Evolutionary conservation across 1,140 invertebrate species (phyloP), one percentile per base, ranked within the genome.

Genomic region (Hypothenemus hampei): DNA sequence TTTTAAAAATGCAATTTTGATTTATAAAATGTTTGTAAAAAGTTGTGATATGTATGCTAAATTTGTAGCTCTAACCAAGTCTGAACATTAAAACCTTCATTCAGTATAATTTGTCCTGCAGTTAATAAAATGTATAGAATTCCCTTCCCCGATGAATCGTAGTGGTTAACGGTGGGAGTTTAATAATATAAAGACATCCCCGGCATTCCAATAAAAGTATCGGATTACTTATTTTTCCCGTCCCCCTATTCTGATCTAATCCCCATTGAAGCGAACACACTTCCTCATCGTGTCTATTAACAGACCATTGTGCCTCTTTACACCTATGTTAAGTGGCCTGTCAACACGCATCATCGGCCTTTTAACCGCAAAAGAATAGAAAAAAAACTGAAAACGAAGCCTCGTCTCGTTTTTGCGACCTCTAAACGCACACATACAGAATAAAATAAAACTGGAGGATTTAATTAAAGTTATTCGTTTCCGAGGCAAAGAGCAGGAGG

Each of bases 391-490:
- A 49, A 37, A 56, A 56, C 56, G 47, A 49, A 59, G 49, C 31
- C 58, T 31, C 44, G 61, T 62, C 60, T 59, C 54, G 58, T 37
- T 48, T 39, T 1, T 47, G 23, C 26, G 44, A 19, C 26, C 47
- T 57, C 60, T 39, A 23, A 31, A 59, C 55, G 61, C 58, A n/a
- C n/a, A n/a, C n/a, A n/a, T n/a, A n/a, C n/a, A n/a, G n/a, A n/a
- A n/a, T n/a, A n/a, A n/a, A 66, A 69, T 71, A 71, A 71, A 71
- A 71, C 67, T 68, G 63, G 65, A 67, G 65, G 64, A 65, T 71
- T 71, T 71, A 71, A 71, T 71, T 71, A 71, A 71, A 71, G 65
- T 71, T 71, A 71, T 71, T 71, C 69, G 69, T 71, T 68, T 68
- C 68, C n/a, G n/a, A n/a, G 59, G 61, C 63, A 67, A 69, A 71